Evolutionary conservation across 2,888 invertebrate species (phyloP), one percentile per base, ranked within the genome.

Genomic region (Diadegma fenestrale): DNA sequence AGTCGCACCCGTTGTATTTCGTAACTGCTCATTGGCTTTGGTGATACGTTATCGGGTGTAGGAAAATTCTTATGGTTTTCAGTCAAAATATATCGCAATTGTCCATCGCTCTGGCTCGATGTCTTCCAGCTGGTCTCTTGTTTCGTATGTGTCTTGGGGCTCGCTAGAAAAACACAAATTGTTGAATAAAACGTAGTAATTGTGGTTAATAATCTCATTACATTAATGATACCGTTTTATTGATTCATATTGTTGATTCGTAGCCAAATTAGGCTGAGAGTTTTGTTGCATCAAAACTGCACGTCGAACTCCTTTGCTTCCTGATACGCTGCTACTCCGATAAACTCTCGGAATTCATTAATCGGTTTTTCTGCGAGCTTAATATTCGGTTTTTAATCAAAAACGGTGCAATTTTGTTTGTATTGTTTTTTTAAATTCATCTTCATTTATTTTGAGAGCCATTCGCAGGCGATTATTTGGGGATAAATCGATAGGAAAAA

Each of bases 311-410:
- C 69, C 72, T 75, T 33, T n/a, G 26, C 3, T 41, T 73, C 51
- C 75, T 75, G 63, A 19, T 79, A 41, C 33, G 63, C 75, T 63
- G 45, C 30, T 76, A 37, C 41, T 69, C 61, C 43, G 41, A 48
- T 61, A 45, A 19, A 58, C 19, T 22, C 43, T 17, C 43, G 7
- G 51, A 66, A 48, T 30, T 48, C 2, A 45, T 66, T 58, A 10
- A 43, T 69, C 78, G 8, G 30, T 43, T 68, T 37, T 6, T 51
- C 41, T n/a, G 3, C 14, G 71, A 37, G n/a, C 7, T 19, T 12
- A 72, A 58, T 41, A 22, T 22, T 54, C 41, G 7, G 54, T 37
- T 37, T 54, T 72, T 3, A 1, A 54, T 54, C 7, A 22, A 22
- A 71, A 51, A 68, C 48, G 2, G 14, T 26, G 14, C 22, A 5